Base-by-base conservation (phyloP, 2,113 vertebrate genomes). In the Poeciliopsis turrubarensis region DNA sequence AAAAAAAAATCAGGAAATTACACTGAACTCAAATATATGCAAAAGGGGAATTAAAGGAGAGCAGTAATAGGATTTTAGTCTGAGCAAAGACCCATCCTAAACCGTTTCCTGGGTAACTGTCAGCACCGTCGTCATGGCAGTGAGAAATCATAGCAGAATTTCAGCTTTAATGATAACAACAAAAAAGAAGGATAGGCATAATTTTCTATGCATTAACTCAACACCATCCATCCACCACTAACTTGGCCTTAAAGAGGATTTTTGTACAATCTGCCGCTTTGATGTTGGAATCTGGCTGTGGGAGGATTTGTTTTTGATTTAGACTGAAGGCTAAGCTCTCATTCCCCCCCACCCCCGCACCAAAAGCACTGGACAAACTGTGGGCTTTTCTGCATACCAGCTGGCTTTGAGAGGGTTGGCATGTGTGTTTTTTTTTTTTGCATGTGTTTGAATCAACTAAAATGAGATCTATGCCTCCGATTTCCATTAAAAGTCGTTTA, bases 331-430 rank as follows among this genome's bases (percentile, higher is more conserved):
- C 77, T 84, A 70, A 83, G 83, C 70, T 83, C 63, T 68, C 63
- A 73, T 80, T 83, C 89, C 71, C 67, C 82, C 47, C 76, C 32
- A 7, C 0, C 73, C 65, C 82, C 60, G 74, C 32, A 1, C 31
- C 31, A 34, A 34, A 34, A 87, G 87, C 86, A 78, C 87, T 72
- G 39, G 62, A 89, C 85, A 89, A 89, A 91, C 85, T 81, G 77
- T 86, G 60, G 22, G 5, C 26, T 64, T 79, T 74, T 89, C 84
- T 74, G 57, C 10, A 34, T 80, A 85, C 70, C 44, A 2, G n/a
- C 68, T 80, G 77, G 73, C 63, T 68, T 39, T 17, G n/a, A 34
- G 30, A 66, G 72, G 47, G 76, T 25, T 65, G 57, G 37, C 61
- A 63, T 82, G 77, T 82, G 79, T 32, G 6, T 30, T 75, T 62